Evolutionary conservation across 2,113 vertebrate species (phyloP).

Genomic region (Chionomys nivalis): DNA sequence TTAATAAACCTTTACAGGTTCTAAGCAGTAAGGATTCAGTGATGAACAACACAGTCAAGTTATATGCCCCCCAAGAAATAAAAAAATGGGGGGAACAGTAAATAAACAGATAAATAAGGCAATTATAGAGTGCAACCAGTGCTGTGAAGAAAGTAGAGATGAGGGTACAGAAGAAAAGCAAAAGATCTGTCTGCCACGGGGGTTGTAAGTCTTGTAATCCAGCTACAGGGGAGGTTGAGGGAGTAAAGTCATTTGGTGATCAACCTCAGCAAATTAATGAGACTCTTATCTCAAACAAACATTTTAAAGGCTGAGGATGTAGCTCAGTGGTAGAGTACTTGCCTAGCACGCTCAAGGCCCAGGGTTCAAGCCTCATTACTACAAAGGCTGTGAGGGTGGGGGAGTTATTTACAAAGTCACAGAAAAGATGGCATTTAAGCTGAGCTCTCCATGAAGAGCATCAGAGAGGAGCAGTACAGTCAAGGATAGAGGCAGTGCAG

Average conservation of each 20-base stretch:
- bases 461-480: not conserved
- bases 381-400: too few species aligned
- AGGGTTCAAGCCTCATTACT: not conserved
- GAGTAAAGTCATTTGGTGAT: not conserved
- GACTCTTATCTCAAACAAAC: not conserved
- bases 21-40: not conserved
- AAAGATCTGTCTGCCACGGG: not conserved
- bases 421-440: not conserved
- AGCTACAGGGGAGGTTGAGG: not conserved
- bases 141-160: not conserved
- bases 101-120: not conserved
- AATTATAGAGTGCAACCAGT: not conserved
- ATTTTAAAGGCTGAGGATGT: not conserved
- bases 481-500: not conserved
- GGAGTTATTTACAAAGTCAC: not conserved
- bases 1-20: conserved; percentile 6
- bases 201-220: not conserved
- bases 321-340: not conserved
- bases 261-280: not conserved
- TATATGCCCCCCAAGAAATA: not conserved
- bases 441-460: not conserved
- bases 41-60: not conserved
- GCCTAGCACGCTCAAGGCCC: not conserved
- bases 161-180: not conserved
- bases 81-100: not conserved